Conservation (phyloP, 92 coral and sea anemone species). For the Diadumene lineata region DNA sequence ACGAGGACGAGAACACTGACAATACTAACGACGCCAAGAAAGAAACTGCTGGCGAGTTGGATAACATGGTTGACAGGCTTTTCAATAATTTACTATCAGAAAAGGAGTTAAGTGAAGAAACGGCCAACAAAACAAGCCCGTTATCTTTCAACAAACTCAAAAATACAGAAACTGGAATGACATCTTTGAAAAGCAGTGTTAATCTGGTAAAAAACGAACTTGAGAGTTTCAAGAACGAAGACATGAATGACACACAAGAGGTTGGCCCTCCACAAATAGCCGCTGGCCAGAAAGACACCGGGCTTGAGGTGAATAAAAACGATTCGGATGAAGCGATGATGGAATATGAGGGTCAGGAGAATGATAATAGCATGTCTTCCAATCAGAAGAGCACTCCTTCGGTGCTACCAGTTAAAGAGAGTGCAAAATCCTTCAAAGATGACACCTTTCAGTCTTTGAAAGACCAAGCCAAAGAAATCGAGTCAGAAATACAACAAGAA, state of each 20-base stretch:
- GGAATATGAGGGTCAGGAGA: neutral
- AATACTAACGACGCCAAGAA: neutral
- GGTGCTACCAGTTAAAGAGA: neutral
- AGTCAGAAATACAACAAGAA: slow-evolving; percentile 6
- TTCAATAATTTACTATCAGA: neutral
- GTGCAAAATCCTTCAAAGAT: neutral
- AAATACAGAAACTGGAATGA: neutral
- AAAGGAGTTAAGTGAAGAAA: neutral
- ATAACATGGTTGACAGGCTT: neutral
- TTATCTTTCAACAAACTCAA: neutral
- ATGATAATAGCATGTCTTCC: too few species aligned
- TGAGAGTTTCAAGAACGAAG: neutral
- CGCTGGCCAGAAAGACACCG: neutral
- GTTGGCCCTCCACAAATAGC: neutral
- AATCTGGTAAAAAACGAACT: neutral
- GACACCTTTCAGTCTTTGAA: neutral
- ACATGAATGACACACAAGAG: neutral
- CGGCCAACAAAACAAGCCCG: neutral
- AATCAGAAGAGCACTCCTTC: neutral
- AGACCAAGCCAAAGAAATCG: slow-evolving; percentile 4
- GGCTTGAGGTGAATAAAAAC: neutral
- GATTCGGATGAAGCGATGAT: neutral
- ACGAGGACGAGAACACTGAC: neutral
- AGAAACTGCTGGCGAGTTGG: neutral
- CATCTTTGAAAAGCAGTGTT: neutral